phyloP scores from a whole-genome alignment of 2,113 vertebrate species.

The Crotalus tigris region DNA sequence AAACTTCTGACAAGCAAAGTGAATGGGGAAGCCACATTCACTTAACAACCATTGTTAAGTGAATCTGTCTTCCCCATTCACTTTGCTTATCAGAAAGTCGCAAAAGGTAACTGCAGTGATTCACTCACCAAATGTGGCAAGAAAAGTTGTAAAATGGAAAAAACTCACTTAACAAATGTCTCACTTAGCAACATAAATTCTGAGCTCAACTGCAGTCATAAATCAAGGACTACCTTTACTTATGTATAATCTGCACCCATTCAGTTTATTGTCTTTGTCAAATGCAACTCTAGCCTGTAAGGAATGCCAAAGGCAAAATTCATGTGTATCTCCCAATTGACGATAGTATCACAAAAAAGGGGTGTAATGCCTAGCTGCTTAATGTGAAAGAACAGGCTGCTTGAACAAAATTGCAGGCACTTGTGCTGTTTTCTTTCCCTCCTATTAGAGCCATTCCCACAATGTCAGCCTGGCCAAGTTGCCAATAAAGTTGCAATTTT shows the following conservation, averaged over 20 bases:
- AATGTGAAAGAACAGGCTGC: not conserved
- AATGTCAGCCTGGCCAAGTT: not conserved
- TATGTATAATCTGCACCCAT: not conserved
- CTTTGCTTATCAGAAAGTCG: too few species aligned
- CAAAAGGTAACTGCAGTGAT: too few species aligned
- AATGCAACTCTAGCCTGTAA: not conserved
- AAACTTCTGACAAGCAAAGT: too few species aligned
- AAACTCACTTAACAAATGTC: too few species aligned
- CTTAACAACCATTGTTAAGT: too few species aligned
- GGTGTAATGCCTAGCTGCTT: not conserved
- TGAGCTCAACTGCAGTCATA: too few species aligned
- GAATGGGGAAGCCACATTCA: too few species aligned
- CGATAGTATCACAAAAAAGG: conserved; percentile 11
- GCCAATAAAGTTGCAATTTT: not conserved
- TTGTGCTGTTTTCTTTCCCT: not conserved
- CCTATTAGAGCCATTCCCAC: not conserved
- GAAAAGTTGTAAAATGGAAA: too few species aligned
- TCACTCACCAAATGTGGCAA: too few species aligned
- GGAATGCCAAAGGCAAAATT: not conserved
- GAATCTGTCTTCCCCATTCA: too few species aligned
- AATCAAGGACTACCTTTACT: not conserved
- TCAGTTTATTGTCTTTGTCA: not conserved
- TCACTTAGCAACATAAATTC: too few species aligned
- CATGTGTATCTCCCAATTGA: not conserved
- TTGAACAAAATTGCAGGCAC: not conserved